Conservation (phyloP, 2,888 invertebrate species). For the Caenorhabditis sp. region DNA sequence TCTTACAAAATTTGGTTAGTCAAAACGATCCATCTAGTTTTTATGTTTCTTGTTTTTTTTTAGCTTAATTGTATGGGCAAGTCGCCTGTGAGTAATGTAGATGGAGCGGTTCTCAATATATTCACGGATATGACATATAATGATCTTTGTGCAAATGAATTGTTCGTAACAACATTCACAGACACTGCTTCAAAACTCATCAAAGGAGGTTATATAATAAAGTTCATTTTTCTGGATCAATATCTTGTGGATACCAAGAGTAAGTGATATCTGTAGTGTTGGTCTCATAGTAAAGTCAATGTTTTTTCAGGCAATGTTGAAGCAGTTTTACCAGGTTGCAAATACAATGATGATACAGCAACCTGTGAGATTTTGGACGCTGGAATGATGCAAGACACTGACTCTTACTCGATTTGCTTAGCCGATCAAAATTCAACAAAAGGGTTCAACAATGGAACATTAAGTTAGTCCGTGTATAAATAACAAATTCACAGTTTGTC, state of each 20-base stretch:
- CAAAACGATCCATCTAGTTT: no score
- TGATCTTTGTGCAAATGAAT: slow-evolving; percentile 18
- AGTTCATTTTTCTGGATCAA: slow-evolving; percentile 28
- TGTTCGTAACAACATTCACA: slow-evolving; percentile 3
- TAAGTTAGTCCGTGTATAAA: neutral
- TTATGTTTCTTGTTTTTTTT: neutral
- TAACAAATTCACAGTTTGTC: neutral
- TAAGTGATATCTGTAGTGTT: neutral
- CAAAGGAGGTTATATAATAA: slow-evolving; percentile 17
- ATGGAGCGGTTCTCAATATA: slow-evolving; percentile 24
- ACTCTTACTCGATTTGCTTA: neutral
- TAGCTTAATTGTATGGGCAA: slow-evolving; percentile 15
- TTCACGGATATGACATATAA: slow-evolving; percentile 29
- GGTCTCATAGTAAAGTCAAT: neutral
- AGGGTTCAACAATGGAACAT: slow-evolving; percentile 11
- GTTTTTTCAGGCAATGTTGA: slow-evolving; percentile 15
- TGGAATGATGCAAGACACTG: neutral
- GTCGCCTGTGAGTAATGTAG: neutral
- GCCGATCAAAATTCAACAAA: slow-evolving; percentile 1
- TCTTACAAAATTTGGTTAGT: slow-evolving; percentile 18
- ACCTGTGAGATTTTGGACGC: slow-evolving; percentile 28
- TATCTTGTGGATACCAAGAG: neutral
- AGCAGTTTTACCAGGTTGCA: slow-evolving; percentile 14
- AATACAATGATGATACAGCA: slow-evolving; percentile 7
- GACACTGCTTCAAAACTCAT: slow-evolving; percentile 3